Base-by-base conservation (phyloP, 2,888 invertebrate species). In the Patella depressa region DNA sequence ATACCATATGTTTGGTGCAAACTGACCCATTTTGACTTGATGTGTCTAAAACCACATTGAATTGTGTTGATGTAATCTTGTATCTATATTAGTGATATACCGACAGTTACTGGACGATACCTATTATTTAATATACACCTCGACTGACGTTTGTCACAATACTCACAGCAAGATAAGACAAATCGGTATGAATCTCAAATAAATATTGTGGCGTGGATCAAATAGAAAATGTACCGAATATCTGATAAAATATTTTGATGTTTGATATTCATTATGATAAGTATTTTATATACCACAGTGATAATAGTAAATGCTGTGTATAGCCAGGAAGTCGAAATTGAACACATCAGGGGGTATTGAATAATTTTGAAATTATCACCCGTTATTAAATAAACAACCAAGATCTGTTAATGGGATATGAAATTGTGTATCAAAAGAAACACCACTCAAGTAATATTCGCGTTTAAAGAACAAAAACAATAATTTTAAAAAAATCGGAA, bases 81-180 rank as follows among this genome's bases (percentile, higher is more conserved):
- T 65, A 65, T 24, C 24, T 65, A 65, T 65, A 24, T 24, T 24
- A 65, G 65, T 24, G 24, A 24, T 24, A 24, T 24, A 65, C 65
- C 19, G 65, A 65, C 65, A 65, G 65, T 65, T 65, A 65, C 65
- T 65, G 65, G 24, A 65, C 24, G 65, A 11, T 65, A 19, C 65
- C 19, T 19, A 65, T 19, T 19, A 65, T 65, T 65, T n/a, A 14
- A 65, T 65, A 65, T 11, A 65, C 19, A 65, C 19, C 24, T 12
- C 12, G 24, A 24, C 19, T 65, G 65, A 65, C 65, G 14, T 65
- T 65, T 65, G 65, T 65, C 65, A 65, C 65, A 65, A 65, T 19
- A 24, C 65, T 24, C 11, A 65, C 11, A 65, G 14, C 15, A 24
- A 24, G 65, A 65, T 65, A 65, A 65, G 65, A 65, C 19, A 65